Percentiles rank a stretch among this genome's conserved stretches.
These are phyloP conservation scores for Cryptotermes secundus DNA, from an alignment of 1,140 invertebrate genomes.

Conservation along the genomic window DNA sequence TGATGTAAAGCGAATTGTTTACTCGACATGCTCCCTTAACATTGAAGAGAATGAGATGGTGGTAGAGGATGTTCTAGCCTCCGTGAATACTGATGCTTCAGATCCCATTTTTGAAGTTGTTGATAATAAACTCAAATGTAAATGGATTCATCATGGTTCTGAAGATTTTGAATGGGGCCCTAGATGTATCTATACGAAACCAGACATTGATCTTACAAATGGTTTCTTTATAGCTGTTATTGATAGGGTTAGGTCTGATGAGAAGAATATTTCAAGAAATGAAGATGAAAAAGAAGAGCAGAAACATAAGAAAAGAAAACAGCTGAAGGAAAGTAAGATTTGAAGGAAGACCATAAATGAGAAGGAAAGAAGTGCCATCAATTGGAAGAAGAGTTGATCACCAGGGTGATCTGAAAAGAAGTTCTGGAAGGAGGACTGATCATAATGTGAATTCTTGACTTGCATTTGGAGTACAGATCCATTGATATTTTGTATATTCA, in stretches of 20 bases:
- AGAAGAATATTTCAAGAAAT: constrained; percentile 4
- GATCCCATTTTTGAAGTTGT: constrained; percentile 9
- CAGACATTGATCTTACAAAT: constrained; percentile 77
- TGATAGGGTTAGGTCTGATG: constrained; percentile 53
- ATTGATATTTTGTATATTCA: too few species aligned
- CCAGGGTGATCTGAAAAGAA: too few species aligned
- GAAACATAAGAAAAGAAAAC: neutral
- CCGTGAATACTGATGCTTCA: neutral
- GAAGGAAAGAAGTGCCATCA: too few species aligned
- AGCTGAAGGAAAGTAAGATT: constrained; percentile 29
- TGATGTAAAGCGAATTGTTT: constrained; percentile 80
- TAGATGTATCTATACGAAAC: constrained; percentile 75
- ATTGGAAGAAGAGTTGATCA: too few species aligned
- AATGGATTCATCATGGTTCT: constrained; percentile 69
- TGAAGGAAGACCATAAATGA: neutral
- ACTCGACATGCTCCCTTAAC: constrained; percentile 92
- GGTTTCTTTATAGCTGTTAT: constrained; percentile 95
- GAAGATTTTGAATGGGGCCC: constrained; percentile 61
- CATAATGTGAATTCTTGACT: too few species aligned
- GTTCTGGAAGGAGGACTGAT: too few species aligned
- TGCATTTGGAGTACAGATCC: too few species aligned
- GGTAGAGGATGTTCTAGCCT: constrained; percentile 54
- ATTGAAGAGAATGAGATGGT: constrained; percentile 92
- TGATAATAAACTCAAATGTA: constrained; percentile 52
- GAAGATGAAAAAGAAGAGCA: constrained; percentile 30